These are phyloP conservation scores for Leptinotarsa undecemlineata DNA, from an alignment of 1,140 invertebrate genomes.

Conservation along the genomic window DNA sequence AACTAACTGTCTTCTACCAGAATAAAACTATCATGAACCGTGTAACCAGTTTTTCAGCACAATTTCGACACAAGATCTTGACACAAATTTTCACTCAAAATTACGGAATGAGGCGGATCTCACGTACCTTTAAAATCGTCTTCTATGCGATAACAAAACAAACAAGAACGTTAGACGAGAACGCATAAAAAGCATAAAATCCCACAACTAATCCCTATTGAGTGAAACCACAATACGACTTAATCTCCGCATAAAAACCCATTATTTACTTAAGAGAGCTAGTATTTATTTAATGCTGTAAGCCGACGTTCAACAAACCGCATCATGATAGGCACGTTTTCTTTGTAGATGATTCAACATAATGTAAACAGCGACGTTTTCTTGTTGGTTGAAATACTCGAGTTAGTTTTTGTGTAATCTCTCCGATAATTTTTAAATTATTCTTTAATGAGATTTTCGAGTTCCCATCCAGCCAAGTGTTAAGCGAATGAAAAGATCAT, in stretches of 20 bases:
- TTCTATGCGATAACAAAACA: background rate
- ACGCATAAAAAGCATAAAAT: slow-evolving; percentile 14
- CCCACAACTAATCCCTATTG: slow-evolving; percentile 17
- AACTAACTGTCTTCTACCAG: too few relatives aligned
- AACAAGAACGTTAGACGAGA: background rate
- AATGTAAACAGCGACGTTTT: slow-evolving; percentile 27
- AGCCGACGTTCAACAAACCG: slow-evolving; percentile 34
- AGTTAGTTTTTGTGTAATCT: slow-evolving; percentile 6
- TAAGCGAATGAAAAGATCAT: background rate
- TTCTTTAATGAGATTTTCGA: slow-evolving; percentile 11
- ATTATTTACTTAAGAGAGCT: slow-evolving; percentile 31
- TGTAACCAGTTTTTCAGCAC: too few relatives aligned
- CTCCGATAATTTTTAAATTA: slow-evolving; percentile 11
- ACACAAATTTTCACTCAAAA: too few relatives aligned
- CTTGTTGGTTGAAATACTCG: slow-evolving; percentile 11
- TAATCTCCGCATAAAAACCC: slow-evolving; percentile 32
- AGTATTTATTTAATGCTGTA: slow-evolving; percentile 33
- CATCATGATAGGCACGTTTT: slow-evolving; percentile 31
- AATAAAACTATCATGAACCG: too few relatives aligned
- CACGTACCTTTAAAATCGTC: too few relatives aligned
- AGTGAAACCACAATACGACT: slow-evolving; percentile 31
- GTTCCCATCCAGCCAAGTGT: background rate
- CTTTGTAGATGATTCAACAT: slow-evolving; percentile 25
- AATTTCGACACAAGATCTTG: too few relatives aligned
- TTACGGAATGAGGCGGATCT: too few relatives aligned